A percentile compares a stretch with the other conserved stretches of the same genome.
Evolutionary conservation across 2,113 vertebrate species (phyloP).

Genomic region (Geococcyx californianus): DNA sequence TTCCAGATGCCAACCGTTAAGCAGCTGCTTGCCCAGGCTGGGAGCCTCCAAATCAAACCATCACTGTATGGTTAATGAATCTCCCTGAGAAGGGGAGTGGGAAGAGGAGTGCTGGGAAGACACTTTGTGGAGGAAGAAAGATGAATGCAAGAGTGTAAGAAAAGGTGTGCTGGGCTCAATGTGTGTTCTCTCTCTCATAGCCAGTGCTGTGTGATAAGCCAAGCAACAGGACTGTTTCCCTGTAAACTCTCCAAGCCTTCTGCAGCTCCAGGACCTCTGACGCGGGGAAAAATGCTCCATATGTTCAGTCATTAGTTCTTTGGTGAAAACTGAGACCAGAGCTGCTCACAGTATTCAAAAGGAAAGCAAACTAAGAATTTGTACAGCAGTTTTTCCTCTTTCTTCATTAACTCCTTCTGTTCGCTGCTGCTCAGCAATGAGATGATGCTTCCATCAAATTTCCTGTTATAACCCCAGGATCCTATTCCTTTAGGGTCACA

Average conservation of each 20-base stretch:
- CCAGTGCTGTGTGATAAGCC: not conserved
- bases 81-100: not conserved
- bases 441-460: not conserved
- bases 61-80: fast-evolving
- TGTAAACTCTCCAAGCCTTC: not conserved
- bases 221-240: not conserved
- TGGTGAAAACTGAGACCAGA: conserved; percentile 12
- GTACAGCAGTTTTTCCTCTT: not conserved
- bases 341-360: not conserved
- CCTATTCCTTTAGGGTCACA: not conserved
- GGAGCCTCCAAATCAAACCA: not conserved
- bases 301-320: not conserved
- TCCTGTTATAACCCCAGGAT: not conserved
- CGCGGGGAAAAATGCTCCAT: not conserved
- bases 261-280: not conserved
- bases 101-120: not conserved
- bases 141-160: not conserved
- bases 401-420: not conserved
- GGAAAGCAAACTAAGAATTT: not conserved
- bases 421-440: not conserved
- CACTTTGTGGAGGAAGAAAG: not conserved
- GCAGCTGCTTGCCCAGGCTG: not conserved
- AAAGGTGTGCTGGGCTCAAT: not conserved
- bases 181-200: not conserved
- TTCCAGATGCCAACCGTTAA: not conserved